Evolutionary conservation across 2,113 vertebrate genomes (phyloP).

Genomic region (Oreochromis niloticus): DNA sequence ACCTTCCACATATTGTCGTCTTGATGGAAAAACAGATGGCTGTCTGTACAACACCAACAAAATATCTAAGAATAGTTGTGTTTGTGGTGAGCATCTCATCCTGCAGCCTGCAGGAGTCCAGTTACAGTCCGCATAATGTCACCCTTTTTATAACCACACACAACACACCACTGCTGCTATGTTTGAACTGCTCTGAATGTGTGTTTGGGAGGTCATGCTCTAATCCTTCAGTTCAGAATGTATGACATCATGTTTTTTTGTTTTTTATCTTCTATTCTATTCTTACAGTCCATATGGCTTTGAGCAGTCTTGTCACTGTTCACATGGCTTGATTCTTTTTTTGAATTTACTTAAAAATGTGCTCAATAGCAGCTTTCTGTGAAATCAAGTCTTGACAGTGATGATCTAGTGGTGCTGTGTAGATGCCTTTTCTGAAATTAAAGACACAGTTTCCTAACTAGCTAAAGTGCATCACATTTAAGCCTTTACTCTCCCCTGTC

Average conservation of each 20-base stretch:
- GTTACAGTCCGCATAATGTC: slow-evolving; percentile 45
- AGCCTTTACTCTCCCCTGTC: background rate
- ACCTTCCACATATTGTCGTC: slow-evolving; percentile 61
- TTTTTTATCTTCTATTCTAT: background rate
- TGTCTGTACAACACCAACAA: slow-evolving; percentile 15
- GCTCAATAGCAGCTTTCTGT: background rate
- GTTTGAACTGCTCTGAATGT: background rate
- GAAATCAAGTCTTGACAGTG: background rate
- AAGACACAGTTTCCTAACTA: background rate
- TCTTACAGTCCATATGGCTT: background rate
- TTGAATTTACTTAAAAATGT: background rate
- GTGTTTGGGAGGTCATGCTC: background rate
- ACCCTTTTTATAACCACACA: slow-evolving; percentile 39
- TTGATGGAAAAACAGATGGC: background rate
- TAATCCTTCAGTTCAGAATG: background rate
- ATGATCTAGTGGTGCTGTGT: background rate
- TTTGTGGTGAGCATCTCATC: background rate
- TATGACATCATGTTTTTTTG: background rate
- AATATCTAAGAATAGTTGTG: slow-evolving; percentile 46
- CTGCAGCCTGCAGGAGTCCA: slow-evolving; percentile 28
- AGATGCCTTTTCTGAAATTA: background rate
- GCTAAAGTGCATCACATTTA: background rate
- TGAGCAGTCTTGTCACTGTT: background rate
- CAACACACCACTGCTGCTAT: background rate
- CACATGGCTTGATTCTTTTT: background rate